Evolutionary conservation across 2,888 invertebrate genomes (phyloP), one percentile per base, ranked within the genome.

Genomic region (Chrysolina oricalcia): DNA sequence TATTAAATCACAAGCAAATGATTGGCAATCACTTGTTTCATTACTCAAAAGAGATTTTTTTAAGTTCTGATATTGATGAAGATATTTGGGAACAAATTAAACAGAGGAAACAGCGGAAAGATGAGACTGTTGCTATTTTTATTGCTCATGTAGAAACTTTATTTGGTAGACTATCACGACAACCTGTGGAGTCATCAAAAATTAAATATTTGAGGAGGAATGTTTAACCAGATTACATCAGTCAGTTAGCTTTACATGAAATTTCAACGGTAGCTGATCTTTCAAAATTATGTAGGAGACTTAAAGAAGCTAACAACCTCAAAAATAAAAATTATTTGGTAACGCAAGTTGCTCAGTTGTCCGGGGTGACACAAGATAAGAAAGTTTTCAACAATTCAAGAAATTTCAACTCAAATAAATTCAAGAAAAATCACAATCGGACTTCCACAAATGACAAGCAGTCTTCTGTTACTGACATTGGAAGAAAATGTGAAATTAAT

Each of bases 41-140:
- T n/a, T n/a, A n/a, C 43, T 43, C 15, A 43, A 43, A 43, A 43
- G 43, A 43, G 67, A 72, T 72, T 72, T 72, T 62, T 67, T 63
- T n/a, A 27, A 72, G 59, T 17, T n/a, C 67, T 0, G 23, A 46
- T 62, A 21, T 62, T 9, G 68, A 72, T 23, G 72, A 66, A 9
- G 59, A 59, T 56, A 59, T 67, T 67, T 72, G 72, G 72, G 59
- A 72, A 46, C 62, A 67, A 67, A 72, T 67, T 59, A 72, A 66
- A 59, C 13, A n/a, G 11, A 65, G 73, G 19, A 46, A 27, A 23
- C 63, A 63, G n/a, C 40, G 63, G n/a, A 73, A 63, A 35, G 13
- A 41, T n/a, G 69, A 73, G 15, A 41, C 73, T 0, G 64, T 73
- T 41, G 63, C 64, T 15, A 68, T 73, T 50, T 69, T 59, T 43